These are phyloP conservation scores for Drosophila hydei DNA, from an alignment of 1,140 invertebrate genomes.

Conservation along the genomic window DNA sequence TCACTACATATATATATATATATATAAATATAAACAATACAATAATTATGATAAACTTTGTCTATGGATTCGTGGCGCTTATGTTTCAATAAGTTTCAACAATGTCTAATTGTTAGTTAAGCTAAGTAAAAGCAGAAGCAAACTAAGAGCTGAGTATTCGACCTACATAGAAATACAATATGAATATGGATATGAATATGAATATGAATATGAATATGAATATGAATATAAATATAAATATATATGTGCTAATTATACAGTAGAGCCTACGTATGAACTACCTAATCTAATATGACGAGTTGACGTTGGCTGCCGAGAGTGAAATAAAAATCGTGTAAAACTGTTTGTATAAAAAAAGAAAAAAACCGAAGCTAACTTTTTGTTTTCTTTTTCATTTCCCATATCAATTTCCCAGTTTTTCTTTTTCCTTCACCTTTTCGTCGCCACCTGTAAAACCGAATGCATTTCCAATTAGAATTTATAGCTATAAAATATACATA, in stretches of 20 bases:
- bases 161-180: slow-evolving; percentile 13
- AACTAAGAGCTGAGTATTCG: slow-evolving; percentile 35
- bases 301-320: slow-evolving; percentile 24
- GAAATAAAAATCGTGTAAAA: slow-evolving; percentile 49
- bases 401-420: slow-evolving; percentile 10
- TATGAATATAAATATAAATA: slow-evolving; percentile 28
- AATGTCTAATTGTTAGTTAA: slow-evolving; percentile 30
- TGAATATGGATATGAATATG: too few species aligned
- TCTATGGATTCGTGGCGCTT: slow-evolving; percentile 15
- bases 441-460: slow-evolving; percentile 35
- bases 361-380: slow-evolving; percentile 26
- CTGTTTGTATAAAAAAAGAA: slow-evolving; percentile 55
- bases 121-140: slow-evolving; percentile 13
- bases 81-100: slow-evolving; percentile 46
- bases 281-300: slow-evolving; percentile 16
- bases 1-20: slow-evolving; percentile 6
- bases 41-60: neutral
- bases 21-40: neutral
- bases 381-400: slow-evolving; percentile 30
- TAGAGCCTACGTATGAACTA: slow-evolving; percentile 38
- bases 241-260: slow-evolving; percentile 48
- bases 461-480: slow-evolving; percentile 62
- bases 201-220: too few species aligned
- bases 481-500: slow-evolving; percentile 51
- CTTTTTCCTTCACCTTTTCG: neutral